phyloP scores from a whole-genome alignment of 2,888 invertebrate species.

The Rhagophthalmus giganteus region DNA sequence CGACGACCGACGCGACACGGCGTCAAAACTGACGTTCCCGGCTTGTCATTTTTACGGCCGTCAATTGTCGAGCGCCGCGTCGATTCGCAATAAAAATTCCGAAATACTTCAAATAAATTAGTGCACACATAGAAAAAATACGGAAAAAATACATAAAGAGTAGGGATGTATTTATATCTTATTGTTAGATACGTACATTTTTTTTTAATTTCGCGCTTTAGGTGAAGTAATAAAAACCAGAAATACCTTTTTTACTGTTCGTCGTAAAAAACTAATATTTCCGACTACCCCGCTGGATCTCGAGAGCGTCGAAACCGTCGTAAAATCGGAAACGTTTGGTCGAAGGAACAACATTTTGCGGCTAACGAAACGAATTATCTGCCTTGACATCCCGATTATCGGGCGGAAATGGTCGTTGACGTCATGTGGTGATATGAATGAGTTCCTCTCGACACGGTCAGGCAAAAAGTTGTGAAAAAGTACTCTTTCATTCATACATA shows the following conservation, averaged over 20 bases:
- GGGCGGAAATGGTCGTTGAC: slow-evolving; percentile 32
- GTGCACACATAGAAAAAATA: no score
- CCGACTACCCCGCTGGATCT: slow-evolving; percentile 10
- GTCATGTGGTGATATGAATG: slow-evolving; percentile 33
- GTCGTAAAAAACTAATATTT: slow-evolving; percentile 13
- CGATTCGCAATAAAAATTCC: no score
- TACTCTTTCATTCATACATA: slow-evolving; percentile 29
- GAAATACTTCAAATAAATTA: no score
- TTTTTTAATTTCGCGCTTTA: background rate
- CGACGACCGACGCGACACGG: no score
- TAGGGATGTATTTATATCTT: no score
- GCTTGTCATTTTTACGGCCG: no score
- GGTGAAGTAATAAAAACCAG: slow-evolving; percentile 4
- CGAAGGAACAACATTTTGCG: no score
- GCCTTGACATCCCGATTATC: slow-evolving; percentile 30
- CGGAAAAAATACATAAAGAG: no score
- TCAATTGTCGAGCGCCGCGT: no score
- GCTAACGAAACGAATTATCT: slow-evolving; percentile 17
- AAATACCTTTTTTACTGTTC: slow-evolving; percentile 9
- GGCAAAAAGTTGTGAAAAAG: slow-evolving; percentile 23
- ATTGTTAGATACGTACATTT: no score
- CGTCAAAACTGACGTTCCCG: no score
- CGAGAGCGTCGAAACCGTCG: slow-evolving; percentile 7
- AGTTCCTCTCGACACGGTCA: slow-evolving; percentile 22
- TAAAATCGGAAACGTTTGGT: slow-evolving; percentile 22